Evolutionary conservation across 1,140 invertebrate genomes (phyloP).

Genomic region (Caerostris darwini): DNA sequence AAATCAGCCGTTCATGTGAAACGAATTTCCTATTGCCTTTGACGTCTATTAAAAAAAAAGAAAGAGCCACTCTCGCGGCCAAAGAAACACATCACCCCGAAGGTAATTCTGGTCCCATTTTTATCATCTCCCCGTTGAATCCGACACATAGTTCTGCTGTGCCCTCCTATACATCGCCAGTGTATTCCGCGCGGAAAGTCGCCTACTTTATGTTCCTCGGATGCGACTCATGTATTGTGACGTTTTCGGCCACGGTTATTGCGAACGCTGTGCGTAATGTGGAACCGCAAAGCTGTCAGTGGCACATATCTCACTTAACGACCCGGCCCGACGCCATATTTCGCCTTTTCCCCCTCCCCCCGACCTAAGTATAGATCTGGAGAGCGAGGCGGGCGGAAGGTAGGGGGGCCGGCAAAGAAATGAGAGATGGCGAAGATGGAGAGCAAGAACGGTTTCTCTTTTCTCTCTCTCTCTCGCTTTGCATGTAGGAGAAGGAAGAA

Average conservation of each 20-base stretch:
- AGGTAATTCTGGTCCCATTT: constrained; percentile 59
- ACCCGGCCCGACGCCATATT: constrained; percentile 62
- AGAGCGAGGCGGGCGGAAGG: neutral
- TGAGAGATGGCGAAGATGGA: constrained; percentile 60
- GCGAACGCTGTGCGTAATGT: constrained; percentile 49
- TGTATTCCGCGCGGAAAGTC: constrained; percentile 66
- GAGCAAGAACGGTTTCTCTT: constrained; percentile 42
- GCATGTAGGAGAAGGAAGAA: constrained; percentile 29
- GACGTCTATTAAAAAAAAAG: neutral
- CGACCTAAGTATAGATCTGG: constrained; percentile 64
- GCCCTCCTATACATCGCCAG: constrained; percentile 16
- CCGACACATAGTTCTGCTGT: constrained; percentile 2
- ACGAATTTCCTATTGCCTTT: neutral
- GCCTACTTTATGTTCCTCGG: constrained; percentile 58
- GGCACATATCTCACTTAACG: constrained; percentile 76
- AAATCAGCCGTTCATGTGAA: neutral
- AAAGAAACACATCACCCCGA: neutral
- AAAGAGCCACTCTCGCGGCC: neutral
- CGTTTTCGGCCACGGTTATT: constrained; percentile 20
- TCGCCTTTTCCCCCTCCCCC: neutral
- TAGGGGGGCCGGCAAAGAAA: constrained; percentile 13
- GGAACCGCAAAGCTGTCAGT: constrained; percentile 71
- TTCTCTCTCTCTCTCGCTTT: neutral
- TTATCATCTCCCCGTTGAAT: constrained; percentile 52
- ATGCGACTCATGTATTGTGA: constrained; percentile 57